A percentile compares a stretch with the other conserved stretches of the same genome.
phyloP scores from a whole-genome alignment of 2,113 vertebrate species.

The Corynorhinus townsendii region DNA sequence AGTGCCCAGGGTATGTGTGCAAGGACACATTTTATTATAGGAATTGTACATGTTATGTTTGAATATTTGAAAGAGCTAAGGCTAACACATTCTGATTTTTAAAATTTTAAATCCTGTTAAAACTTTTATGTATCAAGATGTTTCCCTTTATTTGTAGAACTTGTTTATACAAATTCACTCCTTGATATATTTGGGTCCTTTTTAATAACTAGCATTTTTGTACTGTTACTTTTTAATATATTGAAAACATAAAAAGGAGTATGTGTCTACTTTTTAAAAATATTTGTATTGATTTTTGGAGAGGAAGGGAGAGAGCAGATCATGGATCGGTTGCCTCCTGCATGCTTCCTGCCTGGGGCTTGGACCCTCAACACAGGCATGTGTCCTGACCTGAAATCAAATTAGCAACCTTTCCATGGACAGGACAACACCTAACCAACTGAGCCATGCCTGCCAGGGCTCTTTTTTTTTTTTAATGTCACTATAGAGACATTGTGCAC shows the following conservation, averaged over 20 bases:
- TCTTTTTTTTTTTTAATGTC: background rate
- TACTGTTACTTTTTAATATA: slow-evolving; percentile 64
- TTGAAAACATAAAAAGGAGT: slow-evolving; percentile 25
- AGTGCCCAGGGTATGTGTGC: background rate
- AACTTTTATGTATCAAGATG: slow-evolving; percentile 8
- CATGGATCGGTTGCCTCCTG: background rate
- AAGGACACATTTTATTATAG: background rate
- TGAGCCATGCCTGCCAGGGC: background rate
- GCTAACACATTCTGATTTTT: slow-evolving; percentile 35
- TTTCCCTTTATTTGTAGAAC: slow-evolving; percentile 24
- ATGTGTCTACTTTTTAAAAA: background rate
- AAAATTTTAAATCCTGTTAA: slow-evolving; percentile 39
- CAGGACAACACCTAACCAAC: background rate
- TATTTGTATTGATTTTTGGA: background rate
- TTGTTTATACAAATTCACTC: slow-evolving; percentile 56
- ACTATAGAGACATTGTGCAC: background rate
- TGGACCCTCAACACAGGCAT: background rate
- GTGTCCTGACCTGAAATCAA: background rate
- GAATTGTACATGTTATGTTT: slow-evolving; percentile 27
- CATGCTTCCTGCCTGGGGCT: background rate
- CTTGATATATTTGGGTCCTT: slow-evolving; percentile 38
- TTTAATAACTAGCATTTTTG: slow-evolving; percentile 57
- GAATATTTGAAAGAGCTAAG: slow-evolving; percentile 25
- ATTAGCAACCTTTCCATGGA: background rate
- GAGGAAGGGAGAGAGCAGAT: background rate